Conservation (phyloP, 2,113 vertebrate genomes). For the Plestiodon gilberti region DNA sequence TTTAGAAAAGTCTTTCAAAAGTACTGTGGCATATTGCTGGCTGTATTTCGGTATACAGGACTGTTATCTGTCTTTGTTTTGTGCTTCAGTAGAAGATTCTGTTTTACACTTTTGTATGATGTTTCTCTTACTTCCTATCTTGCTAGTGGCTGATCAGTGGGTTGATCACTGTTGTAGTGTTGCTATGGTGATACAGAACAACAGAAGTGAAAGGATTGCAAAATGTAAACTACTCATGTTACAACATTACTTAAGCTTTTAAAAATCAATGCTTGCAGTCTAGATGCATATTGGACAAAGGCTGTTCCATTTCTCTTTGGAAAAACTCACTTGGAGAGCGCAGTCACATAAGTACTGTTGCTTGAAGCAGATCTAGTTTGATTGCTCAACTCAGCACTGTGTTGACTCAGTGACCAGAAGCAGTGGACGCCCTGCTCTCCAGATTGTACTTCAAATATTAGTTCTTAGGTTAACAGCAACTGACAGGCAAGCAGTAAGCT, state of each 20-base stretch:
- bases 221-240: neutral
- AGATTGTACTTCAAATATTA: neutral
- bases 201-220: neutral
- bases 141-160: neutral
- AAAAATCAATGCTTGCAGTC: neutral
- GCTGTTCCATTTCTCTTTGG: neutral
- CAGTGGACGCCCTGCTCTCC: neutral
- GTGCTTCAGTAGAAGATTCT: neutral
- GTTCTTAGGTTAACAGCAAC: neutral
- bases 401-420: neutral
- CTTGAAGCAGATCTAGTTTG: neutral
- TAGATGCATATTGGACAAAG: neutral
- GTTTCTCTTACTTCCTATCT: conserved; percentile 1
- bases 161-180: conserved; percentile 4
- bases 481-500: neutral
- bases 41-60: neutral
- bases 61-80: neutral
- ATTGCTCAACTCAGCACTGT: neutral
- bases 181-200: conserved; percentile 10
- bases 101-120: neutral
- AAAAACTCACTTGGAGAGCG: neutral
- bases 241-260: neutral
- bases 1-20: neutral
- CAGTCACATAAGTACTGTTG: neutral
- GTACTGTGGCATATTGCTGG: neutral